Conservation (phyloP, 2,888 invertebrate genomes). For the Drosophila flavopinicola region DNA sequence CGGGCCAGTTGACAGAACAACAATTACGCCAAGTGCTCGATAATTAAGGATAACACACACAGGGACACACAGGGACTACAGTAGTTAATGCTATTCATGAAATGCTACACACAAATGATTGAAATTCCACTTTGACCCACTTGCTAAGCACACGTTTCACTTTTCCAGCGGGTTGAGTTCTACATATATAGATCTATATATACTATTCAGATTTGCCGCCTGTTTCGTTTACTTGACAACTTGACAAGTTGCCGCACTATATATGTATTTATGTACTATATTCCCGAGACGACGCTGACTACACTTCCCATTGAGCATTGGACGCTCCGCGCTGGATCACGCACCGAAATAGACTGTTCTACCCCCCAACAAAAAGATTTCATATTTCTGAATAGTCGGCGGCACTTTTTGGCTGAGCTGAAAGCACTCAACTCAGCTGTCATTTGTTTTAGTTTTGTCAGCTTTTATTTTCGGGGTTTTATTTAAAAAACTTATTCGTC, state of each 20-base stretch:
- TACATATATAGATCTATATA: slow-evolving; percentile 25
- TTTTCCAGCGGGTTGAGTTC: slow-evolving; percentile 49
- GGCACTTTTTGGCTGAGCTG: slow-evolving; percentile 35
- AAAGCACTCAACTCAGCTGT: slow-evolving; percentile 24
- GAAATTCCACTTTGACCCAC: slow-evolving; percentile 66
- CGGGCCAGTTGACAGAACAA: slow-evolving; percentile 59
- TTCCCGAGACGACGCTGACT: slow-evolving; percentile 25
- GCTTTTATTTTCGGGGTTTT: slow-evolving; percentile 46
- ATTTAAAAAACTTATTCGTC: slow-evolving; percentile 14
- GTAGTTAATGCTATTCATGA: slow-evolving; percentile 44
- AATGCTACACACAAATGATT: slow-evolving; percentile 3
- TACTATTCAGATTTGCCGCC: slow-evolving; percentile 27
- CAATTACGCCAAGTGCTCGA: slow-evolving; percentile 49
- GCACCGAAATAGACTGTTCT: slow-evolving; percentile 83
- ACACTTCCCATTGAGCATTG: slow-evolving; percentile 24
- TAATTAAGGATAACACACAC: slow-evolving; percentile 41
- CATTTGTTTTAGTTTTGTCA: slow-evolving; percentile 38
- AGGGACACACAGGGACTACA: no score
- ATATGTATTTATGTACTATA: slow-evolving; percentile 25
- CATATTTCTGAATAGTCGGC: slow-evolving; percentile 21
- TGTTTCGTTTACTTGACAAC: slow-evolving; percentile 62
- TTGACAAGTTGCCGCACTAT: slow-evolving; percentile 52
- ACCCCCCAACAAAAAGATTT: slow-evolving; percentile 5
- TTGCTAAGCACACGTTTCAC: slow-evolving; percentile 38
- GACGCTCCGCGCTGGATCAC: slow-evolving; percentile 82